Conservation (phyloP, 2,888 invertebrate species). For the Eristalinus aeneus region DNA sequence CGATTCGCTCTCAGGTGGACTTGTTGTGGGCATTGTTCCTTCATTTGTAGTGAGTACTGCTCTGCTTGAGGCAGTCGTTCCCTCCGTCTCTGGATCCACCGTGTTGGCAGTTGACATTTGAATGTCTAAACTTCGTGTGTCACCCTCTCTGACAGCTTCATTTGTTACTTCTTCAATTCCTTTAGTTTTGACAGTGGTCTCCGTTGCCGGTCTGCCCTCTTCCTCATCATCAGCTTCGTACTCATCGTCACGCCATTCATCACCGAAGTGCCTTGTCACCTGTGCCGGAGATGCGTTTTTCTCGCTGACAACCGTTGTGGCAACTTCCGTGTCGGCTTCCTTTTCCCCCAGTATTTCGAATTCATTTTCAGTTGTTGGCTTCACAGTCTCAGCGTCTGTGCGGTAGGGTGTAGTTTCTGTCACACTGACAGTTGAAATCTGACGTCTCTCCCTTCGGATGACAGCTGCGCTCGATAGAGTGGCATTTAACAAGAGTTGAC, state of each 20-base stretch:
- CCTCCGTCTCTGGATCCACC: neutral
- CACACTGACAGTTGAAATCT: slow-evolving; percentile 24
- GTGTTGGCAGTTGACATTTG: neutral
- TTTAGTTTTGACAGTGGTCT: neutral
- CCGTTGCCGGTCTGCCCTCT: neutral
- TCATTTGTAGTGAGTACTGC: neutral
- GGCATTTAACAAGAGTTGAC: slow-evolving; percentile 29
- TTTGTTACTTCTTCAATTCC: neutral
- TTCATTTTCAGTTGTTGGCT: neutral
- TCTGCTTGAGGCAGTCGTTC: neutral
- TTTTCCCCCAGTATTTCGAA: neutral
- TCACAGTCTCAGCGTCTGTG: neutral
- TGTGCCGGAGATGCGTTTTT: neutral
- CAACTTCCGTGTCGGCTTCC: slow-evolving; percentile 10
- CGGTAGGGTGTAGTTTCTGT: neutral
- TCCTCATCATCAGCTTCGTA: neutral
- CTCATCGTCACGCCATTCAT: neutral
- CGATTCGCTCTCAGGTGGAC: neutral
- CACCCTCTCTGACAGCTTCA: neutral
- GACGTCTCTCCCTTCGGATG: slow-evolving; percentile 39
- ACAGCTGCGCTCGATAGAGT: slow-evolving; percentile 43
- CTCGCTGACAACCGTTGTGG: neutral
- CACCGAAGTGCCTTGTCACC: neutral
- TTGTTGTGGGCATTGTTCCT: neutral
- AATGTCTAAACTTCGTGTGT: neutral